Conservation (phyloP, 2,888 invertebrate genomes). For the Fragum fragum region DNA sequence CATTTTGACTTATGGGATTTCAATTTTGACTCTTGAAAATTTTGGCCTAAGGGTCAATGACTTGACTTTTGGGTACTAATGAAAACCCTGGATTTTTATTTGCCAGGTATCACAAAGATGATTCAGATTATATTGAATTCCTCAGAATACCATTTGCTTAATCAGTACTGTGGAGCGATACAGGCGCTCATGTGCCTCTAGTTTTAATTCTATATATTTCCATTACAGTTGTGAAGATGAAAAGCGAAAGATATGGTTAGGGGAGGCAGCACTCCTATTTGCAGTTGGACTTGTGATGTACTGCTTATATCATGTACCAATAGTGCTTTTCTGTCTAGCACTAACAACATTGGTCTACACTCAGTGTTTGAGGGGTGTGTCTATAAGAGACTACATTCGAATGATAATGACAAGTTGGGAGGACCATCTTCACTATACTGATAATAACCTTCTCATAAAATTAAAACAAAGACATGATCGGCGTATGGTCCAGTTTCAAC, state of each 20-base stretch:
- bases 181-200: no score
- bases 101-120: no score
- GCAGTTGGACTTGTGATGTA: slow-evolving; percentile 75
- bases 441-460: slow-evolving; percentile 76
- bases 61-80: no score
- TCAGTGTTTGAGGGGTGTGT: slow-evolving; percentile 75
- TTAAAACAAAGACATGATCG: slow-evolving; percentile 23
- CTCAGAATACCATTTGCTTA: no score
- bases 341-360: slow-evolving; percentile 80
- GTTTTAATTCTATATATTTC: background rate
- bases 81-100: no score
- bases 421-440: slow-evolving; percentile 83
- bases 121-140: no score
- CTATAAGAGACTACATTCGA: slow-evolving; percentile 72
- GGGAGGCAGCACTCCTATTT: slow-evolving; percentile 76
- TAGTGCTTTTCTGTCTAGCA: slow-evolving; percentile 75
- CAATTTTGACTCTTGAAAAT: no score
- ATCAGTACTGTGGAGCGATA: no score
- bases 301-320: slow-evolving; percentile 79
- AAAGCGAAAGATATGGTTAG: slow-evolving; percentile 82
- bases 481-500: no score
- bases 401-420: slow-evolving; percentile 81
- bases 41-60: no score
- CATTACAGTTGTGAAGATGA: slow-evolving; percentile 78
- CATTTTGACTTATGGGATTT: no score